These are phyloP conservation scores for Carassius carassius DNA, from an alignment of 2,113 vertebrate genomes.

Conservation along the genomic window DNA sequence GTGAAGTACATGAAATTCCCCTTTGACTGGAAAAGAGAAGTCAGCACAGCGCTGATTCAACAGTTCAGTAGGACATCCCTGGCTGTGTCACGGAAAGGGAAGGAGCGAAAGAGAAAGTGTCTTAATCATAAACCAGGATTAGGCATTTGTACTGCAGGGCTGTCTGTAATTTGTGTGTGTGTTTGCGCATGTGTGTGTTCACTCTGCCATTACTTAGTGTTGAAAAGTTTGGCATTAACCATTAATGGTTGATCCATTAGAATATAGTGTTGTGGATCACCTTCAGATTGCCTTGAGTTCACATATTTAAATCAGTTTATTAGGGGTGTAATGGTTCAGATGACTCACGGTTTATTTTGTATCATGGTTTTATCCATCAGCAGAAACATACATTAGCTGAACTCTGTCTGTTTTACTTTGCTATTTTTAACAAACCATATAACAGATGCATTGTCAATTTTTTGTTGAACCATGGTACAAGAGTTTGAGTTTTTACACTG, in stretches of 20 bases:
- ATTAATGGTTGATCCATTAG: constrained; percentile 77
- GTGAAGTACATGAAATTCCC: constrained; percentile 69
- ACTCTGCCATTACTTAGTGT: constrained; percentile 37
- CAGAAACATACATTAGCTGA: no score
- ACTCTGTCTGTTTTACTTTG: no score
- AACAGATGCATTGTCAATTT: no score
- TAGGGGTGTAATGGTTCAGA: no score
- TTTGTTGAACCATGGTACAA: no score
- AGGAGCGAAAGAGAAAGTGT: constrained; percentile 42
- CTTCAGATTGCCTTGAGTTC: constrained; percentile 58
- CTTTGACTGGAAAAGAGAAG: constrained; percentile 61
- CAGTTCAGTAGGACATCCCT: constrained; percentile 55
- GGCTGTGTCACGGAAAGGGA: constrained; percentile 42
- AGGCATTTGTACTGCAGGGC: constrained; percentile 60
- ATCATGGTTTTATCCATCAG: no score
- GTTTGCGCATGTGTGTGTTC: background rate
- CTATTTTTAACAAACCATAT: no score
- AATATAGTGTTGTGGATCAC: constrained; percentile 56
- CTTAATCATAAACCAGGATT: constrained; percentile 63
- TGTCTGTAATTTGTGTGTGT: background rate
- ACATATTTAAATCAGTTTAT: constrained; percentile 47
- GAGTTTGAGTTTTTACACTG: no score
- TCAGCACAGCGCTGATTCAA: constrained; percentile 57
- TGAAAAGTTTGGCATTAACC: constrained; percentile 71
- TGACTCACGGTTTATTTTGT: no score